A percentile compares a stretch with the other conserved stretches of the same genome.
These are phyloP conservation scores for Catocala sponsa DNA, from an alignment of 2,888 invertebrate genomes.

Conservation along the genomic window DNA sequence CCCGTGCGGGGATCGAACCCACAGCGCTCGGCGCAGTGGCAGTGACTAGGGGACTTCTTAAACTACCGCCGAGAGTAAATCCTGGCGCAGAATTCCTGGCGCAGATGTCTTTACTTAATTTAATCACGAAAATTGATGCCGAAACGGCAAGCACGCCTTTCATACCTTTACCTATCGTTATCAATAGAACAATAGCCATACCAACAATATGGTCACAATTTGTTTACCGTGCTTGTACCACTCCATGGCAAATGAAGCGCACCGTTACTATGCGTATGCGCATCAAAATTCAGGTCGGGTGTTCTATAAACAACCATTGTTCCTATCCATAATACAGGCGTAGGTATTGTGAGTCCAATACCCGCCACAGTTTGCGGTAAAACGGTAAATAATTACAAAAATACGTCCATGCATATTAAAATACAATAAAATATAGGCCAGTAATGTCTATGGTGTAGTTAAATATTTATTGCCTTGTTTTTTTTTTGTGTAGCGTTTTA, in stretches of 20 bases:
- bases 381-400: constrained; percentile 41
- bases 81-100: too few relatives aligned
- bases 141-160: too few relatives aligned
- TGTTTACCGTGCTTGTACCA: constrained; percentile 41
- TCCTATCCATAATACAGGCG: constrained; percentile 59
- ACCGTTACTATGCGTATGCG: constrained; percentile 58
- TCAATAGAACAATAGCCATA: neutral
- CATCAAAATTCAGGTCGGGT: constrained; percentile 72
- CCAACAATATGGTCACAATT: constrained; percentile 15
- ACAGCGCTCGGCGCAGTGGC: too few relatives aligned
- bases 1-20: too few relatives aligned
- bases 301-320: constrained; percentile 79
- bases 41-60: too few relatives aligned
- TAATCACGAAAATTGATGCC: too few relatives aligned
- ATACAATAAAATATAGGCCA: neutral
- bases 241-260: constrained; percentile 45
- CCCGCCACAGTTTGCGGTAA: constrained; percentile 26
- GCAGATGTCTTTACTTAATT: too few relatives aligned
- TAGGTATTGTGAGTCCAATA: constrained; percentile 59
- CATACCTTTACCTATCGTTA: neutral
- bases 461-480: neutral
- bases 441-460: too few relatives aligned
- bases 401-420: constrained; percentile 19
- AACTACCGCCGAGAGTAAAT: too few relatives aligned
- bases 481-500: neutral